phyloP scores from a whole-genome alignment of 2,797 vertebrate genomes.

The Hydrocynus forskahlii region DNA sequence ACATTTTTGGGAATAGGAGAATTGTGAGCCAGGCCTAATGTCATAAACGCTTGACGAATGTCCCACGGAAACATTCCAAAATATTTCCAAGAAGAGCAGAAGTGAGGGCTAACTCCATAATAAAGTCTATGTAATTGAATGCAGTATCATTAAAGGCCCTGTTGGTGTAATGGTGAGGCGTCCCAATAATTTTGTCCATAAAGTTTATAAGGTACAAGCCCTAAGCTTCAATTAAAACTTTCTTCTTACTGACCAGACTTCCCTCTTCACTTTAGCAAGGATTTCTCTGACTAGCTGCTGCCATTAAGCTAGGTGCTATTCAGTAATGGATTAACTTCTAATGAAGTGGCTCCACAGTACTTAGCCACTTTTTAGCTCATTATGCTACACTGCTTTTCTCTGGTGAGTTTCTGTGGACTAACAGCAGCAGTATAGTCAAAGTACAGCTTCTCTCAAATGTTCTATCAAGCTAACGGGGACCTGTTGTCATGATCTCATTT shows the following conservation, averaged over 20 bases:
- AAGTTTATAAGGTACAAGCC: neutral
- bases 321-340: neutral
- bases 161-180: no score
- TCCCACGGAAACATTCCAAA: no score
- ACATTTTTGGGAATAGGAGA: no score
- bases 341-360: neutral
- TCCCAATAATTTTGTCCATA: neutral
- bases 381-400: neutral
- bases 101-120: no score
- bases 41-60: no score
- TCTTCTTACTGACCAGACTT: neutral
- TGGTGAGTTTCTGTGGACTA: neutral
- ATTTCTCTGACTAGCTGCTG: neutral
- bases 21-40: no score
- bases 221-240: neutral
- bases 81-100: no score
- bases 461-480: neutral
- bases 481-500: neutral
- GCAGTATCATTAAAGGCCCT: no score
- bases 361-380: neutral
- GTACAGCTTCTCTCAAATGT: neutral
- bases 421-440: neutral
- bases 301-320: neutral
- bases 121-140: no score
- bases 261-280: neutral